Base-by-base conservation (phyloP, 2,113 vertebrate genomes). In the Spilogale gracilis region DNA sequence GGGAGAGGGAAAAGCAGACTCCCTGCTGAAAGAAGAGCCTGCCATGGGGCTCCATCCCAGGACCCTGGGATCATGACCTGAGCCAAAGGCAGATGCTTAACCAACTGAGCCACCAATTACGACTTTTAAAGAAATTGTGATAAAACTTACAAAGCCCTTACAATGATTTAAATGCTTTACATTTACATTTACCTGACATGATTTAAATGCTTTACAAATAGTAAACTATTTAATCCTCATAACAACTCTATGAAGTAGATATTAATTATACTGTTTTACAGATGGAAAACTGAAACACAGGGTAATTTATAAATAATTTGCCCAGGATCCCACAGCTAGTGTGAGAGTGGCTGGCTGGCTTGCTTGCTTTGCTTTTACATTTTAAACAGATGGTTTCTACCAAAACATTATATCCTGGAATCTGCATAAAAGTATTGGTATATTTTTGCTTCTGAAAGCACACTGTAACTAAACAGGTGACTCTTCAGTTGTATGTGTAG, bases 361-460 rank as follows among this genome's bases (percentile, higher is more conserved):
- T 12, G 73, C 43, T 76, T 14, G 73, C 45, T 76, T 76, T 76
- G 9, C 7, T 56, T 76, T 61, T 23, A 80, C 52, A 38, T 71
- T 58, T 61, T 84, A 21, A 73, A 63, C 14, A 56, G 23, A 18
- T 50, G 4, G 17, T 48, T 85, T 69, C 20, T 32, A 18, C 45
- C 25, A 6, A 69, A 85, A 76, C 18, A 13, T 74, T 65, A 23
- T 87, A 17, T 69, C 45, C 71, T 65, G 21, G 12, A 67, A 58
- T 63, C 27, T 81, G 48, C 82, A 10, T 23, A n/a, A n/a, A 6
- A 76, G 50, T 48, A 27, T 69, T 73, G 38, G 30, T 52, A 32
- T 21, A 27, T 78, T 91, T 79, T 93, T 87, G 32, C 25, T 93
- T 82, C 94, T 71, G 45, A 81, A 86, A 86, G 81, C 38, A 27